Percentiles rank a stretch among this genome's conserved stretches.
phyloP scores from a whole-genome alignment of 2,888 invertebrate genomes.

The Pterobdella sp. region DNA sequence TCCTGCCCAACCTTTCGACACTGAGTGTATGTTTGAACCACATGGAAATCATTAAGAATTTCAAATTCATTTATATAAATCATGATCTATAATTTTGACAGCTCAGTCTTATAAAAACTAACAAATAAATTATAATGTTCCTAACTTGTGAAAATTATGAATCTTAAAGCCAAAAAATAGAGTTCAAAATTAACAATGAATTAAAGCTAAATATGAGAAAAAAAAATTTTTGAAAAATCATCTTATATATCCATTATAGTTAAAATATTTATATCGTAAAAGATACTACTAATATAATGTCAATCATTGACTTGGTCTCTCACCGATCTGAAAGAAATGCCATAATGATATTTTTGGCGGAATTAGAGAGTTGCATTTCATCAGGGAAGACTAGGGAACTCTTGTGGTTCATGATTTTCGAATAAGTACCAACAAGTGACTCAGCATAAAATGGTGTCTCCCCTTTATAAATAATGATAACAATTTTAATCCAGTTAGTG shows the following conservation, averaged over 20 bases:
- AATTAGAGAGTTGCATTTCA: conserved; percentile 80
- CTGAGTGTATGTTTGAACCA: too few relatives aligned
- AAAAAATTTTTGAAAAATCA: conserved; percentile 2
- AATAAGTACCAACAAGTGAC: conserved; percentile 92
- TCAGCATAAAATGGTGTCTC: conserved; percentile 99
- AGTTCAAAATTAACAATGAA: background rate
- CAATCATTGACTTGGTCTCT: conserved; percentile 13
- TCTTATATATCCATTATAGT: background rate
- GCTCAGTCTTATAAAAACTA: too few relatives aligned
- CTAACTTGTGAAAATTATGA: too few relatives aligned
- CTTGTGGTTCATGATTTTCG: conserved; percentile 97
- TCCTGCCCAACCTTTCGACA: conserved; percentile 75
- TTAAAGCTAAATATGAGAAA: background rate
- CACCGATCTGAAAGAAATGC: conserved; percentile 84
- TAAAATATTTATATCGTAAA: background rate
- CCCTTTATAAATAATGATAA: conserved; percentile 48
- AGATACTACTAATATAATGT: background rate
- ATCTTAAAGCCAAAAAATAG: conserved; percentile 29
- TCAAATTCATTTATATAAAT: too few relatives aligned
- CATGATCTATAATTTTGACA: too few relatives aligned
- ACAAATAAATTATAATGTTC: too few relatives aligned
- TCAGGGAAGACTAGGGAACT: conserved; percentile 85
- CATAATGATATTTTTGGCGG: conserved; percentile 68
- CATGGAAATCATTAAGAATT: too few relatives aligned
- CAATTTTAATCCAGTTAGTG: too few relatives aligned